Percentiles rank a stretch among this genome's conserved stretches.
Evolutionary conservation across 2,797 vertebrate genomes (phyloP).

Genomic region (Cetoscarus ocellatus): DNA sequence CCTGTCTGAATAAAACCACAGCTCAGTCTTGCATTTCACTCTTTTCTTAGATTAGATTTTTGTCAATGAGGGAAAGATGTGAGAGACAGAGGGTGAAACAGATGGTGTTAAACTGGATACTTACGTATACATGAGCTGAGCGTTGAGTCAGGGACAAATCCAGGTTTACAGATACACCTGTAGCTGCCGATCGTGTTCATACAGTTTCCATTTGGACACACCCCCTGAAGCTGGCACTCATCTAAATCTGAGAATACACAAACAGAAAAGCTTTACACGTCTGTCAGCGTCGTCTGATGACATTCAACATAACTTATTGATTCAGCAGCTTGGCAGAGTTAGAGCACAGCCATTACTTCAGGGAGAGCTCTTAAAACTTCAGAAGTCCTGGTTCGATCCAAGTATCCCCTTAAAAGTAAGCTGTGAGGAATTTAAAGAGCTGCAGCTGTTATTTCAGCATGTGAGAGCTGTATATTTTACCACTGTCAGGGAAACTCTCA

Average conservation of each 20-base stretch:
- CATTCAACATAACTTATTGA: too few relatives aligned
- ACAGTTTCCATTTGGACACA: slow-evolving; percentile 95
- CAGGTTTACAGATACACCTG: slow-evolving; percentile 93
- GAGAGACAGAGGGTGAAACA: slow-evolving; percentile 5
- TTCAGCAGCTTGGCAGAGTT: too few relatives aligned
- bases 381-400: too few relatives aligned
- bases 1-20: not conserved
- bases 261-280: slow-evolving; percentile 8
- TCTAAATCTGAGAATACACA: slow-evolving; percentile 89
- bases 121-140: slow-evolving; percentile 93
- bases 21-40: not conserved
- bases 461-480: too few relatives aligned
- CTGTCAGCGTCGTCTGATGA: too few relatives aligned
- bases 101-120: slow-evolving; percentile 63
- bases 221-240: slow-evolving; percentile 93
- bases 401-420: too few relatives aligned
- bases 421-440: too few relatives aligned
- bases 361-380: too few relatives aligned
- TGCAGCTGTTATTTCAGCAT: too few relatives aligned
- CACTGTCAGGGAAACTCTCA: too few relatives aligned
- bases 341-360: too few relatives aligned
- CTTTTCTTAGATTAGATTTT: not conserved
- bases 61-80: not conserved
- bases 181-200: slow-evolving; percentile 96
- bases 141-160: slow-evolving; percentile 90